Base-by-base conservation (phyloP, 2,113 vertebrate species). In the Papio anubis region DNA sequence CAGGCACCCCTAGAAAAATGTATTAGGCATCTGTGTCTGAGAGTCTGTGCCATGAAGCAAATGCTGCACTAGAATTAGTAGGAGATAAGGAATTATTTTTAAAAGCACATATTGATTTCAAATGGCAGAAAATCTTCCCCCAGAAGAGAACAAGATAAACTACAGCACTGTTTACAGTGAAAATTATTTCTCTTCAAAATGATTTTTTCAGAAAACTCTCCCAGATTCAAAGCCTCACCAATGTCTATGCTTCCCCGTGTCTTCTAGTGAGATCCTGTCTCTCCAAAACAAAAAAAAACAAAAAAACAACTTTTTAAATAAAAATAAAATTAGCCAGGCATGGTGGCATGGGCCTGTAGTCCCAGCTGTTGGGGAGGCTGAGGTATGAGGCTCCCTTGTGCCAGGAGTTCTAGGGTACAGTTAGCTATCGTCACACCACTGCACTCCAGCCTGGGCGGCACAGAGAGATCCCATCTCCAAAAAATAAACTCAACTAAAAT, bases 151-250 rank as follows among this genome's bases (percentile, higher is more conserved):
- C 40, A 90, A 57, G 87, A 55, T 55, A 18, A 94, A 95, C n/a
- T 2, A 0, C 17, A 96, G 57, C 38, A 32, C 35, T 76, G 73
- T 61, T 57, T 66, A 35, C 48, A 35, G 52, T 85, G 27, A 84
- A 95, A 94, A 97, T 85, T 45, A n/a, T 92, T 89, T 61, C 43
- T 94, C 70, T 85, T 78, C 93, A 88, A 88, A 93, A 95, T 85
- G 72, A 79, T 92, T 76, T 92, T 90, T 94, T 98, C 76, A 93
- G 93, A 95, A 94, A 97, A 94, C n/a, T 50, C 73, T 93, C 68
- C 93, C 93, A 78, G 55, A 75, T 83, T 70, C 4, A 96, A 92
- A 95, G 32, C 57, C 27, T 85, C 52, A 8, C 59, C 30, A 57
- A 86, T 2, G 18, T 38, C 38, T 64, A 12, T 66, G 21, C 13